Evolutionary conservation across 2,888 invertebrate species (phyloP).

Genomic region (Drosophila dives): DNA sequence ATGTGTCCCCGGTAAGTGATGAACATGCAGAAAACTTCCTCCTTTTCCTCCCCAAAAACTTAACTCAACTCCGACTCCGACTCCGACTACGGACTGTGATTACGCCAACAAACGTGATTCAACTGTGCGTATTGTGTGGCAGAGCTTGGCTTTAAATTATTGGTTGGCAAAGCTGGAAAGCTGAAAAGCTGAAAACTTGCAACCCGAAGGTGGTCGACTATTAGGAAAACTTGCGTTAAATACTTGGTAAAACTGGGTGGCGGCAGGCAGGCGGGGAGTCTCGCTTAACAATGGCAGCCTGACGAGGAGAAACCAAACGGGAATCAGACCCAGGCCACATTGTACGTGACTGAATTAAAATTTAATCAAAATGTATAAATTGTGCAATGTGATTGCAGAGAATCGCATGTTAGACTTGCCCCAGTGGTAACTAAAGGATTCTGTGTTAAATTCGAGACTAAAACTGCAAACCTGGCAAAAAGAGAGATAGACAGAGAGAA

Average conservation of each 20-base stretch:
- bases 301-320: conserved; percentile 44
- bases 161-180: conserved; percentile 34
- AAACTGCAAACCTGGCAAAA: conserved; percentile 43
- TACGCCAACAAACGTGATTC: conserved; percentile 29
- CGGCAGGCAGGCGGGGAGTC: conserved; percentile 14
- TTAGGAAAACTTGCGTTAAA: conserved; percentile 77
- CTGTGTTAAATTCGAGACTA: not conserved
- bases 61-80: not conserved
- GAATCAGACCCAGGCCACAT: conserved; percentile 39
- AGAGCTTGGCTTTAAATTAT: conserved; percentile 30
- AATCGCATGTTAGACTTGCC: not conserved
- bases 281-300: conserved; percentile 33
- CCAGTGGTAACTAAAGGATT: conserved; percentile 1
- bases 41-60: conserved; percentile 1
- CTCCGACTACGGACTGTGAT: conserved; percentile 31
- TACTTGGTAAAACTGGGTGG: conserved; percentile 45
- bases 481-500: not conserved
- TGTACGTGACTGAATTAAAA: conserved; percentile 82
- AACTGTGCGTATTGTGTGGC: conserved; percentile 9
- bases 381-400: conserved; percentile 38
- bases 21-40: not conserved
- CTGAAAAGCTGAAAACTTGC: conserved; percentile 16
- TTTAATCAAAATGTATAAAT: conserved; percentile 82
- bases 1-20: conserved; percentile 89
- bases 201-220: conserved; percentile 37